Evolutionary conservation across 2,113 vertebrate species (phyloP).

Genomic region (Lagopus leucura): DNA sequence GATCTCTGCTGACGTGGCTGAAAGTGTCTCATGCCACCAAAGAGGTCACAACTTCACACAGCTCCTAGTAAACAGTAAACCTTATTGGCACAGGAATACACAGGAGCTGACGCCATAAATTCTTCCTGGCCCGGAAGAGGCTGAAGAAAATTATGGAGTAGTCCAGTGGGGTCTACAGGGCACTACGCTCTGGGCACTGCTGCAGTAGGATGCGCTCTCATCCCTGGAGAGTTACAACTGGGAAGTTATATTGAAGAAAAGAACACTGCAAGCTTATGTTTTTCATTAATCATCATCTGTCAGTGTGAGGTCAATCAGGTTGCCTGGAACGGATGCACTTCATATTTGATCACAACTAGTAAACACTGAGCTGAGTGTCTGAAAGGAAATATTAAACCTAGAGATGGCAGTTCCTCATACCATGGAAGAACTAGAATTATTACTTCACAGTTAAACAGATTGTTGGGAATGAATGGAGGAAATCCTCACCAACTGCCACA

Average conservation of each 20-base stretch:
- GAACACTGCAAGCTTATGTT: background rate
- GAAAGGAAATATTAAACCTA: background rate
- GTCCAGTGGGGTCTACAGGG: rapidly evolving
- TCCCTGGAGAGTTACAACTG: background rate
- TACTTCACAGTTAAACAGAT: background rate
- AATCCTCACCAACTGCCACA: background rate
- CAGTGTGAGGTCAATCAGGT: background rate
- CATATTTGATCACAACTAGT: rapidly evolving
- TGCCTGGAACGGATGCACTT: background rate
- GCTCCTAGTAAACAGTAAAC: background rate
- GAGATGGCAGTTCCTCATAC: background rate
- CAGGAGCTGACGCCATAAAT: background rate
- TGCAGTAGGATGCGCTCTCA: background rate
- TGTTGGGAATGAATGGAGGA: background rate
- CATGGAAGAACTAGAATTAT: background rate
- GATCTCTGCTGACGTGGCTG: background rate
- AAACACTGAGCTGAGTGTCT: background rate
- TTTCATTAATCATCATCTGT: background rate
- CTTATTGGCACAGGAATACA: background rate
- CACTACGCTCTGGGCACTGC: background rate
- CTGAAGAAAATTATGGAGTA: background rate
- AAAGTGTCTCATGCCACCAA: background rate
- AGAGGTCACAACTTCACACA: background rate
- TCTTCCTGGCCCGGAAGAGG: background rate
- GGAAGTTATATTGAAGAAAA: background rate